Percentiles rank a stretch among this genome's conserved stretches.
These are phyloP conservation scores for Solenopsis invicta DNA, from an alignment of 1,140 invertebrate species.

Conservation along the genomic window DNA sequence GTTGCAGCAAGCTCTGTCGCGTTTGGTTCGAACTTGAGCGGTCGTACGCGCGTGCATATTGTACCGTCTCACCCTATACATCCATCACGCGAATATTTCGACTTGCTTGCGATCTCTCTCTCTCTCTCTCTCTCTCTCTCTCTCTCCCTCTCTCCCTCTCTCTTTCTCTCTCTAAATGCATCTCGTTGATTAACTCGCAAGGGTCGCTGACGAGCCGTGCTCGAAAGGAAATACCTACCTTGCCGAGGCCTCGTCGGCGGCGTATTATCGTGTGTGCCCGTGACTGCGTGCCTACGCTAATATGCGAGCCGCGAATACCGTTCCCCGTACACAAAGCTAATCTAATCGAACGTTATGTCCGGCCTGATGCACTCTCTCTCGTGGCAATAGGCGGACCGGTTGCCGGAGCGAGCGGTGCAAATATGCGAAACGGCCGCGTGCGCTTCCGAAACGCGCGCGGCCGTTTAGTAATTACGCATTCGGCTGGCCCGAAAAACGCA, in stretches of 20 bases:
- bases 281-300: conserved; percentile 75
- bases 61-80: conserved; percentile 18
- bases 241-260: conserved; percentile 46
- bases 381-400: background rate
- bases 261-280: conserved; percentile 39
- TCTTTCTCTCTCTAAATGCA: conserved; percentile 65
- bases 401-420: conserved; percentile 18
- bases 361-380: conserved; percentile 58
- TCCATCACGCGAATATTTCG: conserved; percentile 33
- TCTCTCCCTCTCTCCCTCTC: conserved; percentile 5
- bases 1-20: conserved; percentile 17
- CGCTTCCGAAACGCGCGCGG: conserved; percentile 46
- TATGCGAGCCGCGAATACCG: conserved; percentile 75
- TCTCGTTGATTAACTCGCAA: conserved; percentile 79
- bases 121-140: background rate
- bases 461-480: conserved; percentile 63
- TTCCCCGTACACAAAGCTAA: conserved; percentile 72
- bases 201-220: conserved; percentile 62
- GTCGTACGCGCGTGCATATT: conserved; percentile 16
- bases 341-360: conserved; percentile 75
- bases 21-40: background rate
- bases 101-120: conserved; percentile 6
- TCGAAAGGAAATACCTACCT: conserved; percentile 77
- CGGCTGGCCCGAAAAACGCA: conserved; percentile 49
- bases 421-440: conserved; percentile 41